A percentile compares a stretch with the other conserved stretches of the same genome.
Conservation (phyloP, 2,888 invertebrate genomes). For the Andrena flavipes region DNA sequence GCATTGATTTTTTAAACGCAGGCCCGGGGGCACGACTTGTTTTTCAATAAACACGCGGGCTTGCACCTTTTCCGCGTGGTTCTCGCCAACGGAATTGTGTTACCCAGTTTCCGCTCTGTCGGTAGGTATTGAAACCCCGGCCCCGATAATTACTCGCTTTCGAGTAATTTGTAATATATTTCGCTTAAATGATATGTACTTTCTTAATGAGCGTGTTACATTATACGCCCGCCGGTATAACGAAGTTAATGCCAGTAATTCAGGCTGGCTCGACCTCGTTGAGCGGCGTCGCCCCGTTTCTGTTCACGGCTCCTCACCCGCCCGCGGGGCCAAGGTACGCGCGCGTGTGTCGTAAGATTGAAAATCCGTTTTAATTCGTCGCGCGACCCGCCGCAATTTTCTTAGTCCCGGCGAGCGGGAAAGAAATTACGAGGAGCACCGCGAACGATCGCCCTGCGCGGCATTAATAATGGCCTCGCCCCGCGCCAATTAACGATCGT, state of each 20-base stretch:
- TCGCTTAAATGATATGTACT: constrained; percentile 50
- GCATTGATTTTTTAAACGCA: not conserved
- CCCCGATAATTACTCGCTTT: constrained; percentile 48
- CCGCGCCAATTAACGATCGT: not conserved
- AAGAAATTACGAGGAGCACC: not conserved
- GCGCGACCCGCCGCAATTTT: constrained; percentile 56
- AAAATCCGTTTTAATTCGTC: constrained; percentile 80
- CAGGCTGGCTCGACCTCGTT: constrained; percentile 56
- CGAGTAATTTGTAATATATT: constrained; percentile 50
- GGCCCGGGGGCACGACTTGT: too few relatives aligned
- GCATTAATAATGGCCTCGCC: not conserved
- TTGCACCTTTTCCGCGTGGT: not conserved
- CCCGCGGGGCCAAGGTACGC: constrained; percentile 74
- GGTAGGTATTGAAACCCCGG: constrained; percentile 17
- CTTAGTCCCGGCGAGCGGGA: not conserved
- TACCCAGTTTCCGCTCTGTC: constrained; percentile 21
- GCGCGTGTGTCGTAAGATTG: constrained; percentile 78
- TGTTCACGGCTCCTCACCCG: constrained; percentile 68
- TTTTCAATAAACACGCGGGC: constrained; percentile 1
- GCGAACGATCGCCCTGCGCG: not conserved
- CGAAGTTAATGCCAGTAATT: constrained; percentile 39
- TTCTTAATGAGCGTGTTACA: constrained; percentile 58
- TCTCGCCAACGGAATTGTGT: constrained; percentile 22
- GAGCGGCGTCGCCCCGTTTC: constrained; percentile 71
- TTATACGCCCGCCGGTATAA: constrained; percentile 38